These are phyloP conservation scores for Protonibea diacanthus DNA, from an alignment of 2,797 vertebrate species.

Conservation along the genomic window DNA sequence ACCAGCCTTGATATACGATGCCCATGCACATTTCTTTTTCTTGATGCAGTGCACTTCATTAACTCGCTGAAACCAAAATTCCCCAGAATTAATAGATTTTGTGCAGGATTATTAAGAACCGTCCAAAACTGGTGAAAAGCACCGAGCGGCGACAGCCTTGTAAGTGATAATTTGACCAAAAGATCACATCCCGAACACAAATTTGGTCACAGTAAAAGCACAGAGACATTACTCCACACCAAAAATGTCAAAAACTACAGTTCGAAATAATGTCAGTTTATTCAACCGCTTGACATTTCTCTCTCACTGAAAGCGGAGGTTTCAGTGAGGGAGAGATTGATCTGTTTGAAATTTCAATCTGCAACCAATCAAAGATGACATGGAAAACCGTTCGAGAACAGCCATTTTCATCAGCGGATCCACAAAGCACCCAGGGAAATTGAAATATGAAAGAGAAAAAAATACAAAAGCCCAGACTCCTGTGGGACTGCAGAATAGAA, in stretches of 20 bases:
- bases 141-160: background rate
- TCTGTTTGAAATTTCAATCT: slow-evolving; percentile 67
- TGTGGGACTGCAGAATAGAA: slow-evolving; percentile 20
- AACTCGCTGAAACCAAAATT: slow-evolving; percentile 21
- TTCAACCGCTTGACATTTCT: slow-evolving; percentile 54
- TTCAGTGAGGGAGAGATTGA: slow-evolving; percentile 46
- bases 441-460: slow-evolving; percentile 46
- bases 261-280: slow-evolving; percentile 37
- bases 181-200: background rate
- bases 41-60: slow-evolving; percentile 16
- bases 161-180: background rate
- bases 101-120: slow-evolving; percentile 18
- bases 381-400: slow-evolving; percentile 56
- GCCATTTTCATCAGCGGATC: slow-evolving; percentile 42
- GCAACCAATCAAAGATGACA: slow-evolving; percentile 63
- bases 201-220: background rate
- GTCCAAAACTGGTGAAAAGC: slow-evolving; percentile 7
- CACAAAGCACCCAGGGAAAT: slow-evolving; percentile 18
- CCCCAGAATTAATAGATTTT: slow-evolving; percentile 8
- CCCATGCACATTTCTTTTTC: slow-evolving; percentile 5
- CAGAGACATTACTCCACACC: background rate
- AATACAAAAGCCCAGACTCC: slow-evolving; percentile 36
- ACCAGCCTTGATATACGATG: slow-evolving; percentile 33
- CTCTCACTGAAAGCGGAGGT: background rate
- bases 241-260: slow-evolving; percentile 46